Conservation (phyloP, 2,888 invertebrate species). For the Nomada hirtipes region DNA sequence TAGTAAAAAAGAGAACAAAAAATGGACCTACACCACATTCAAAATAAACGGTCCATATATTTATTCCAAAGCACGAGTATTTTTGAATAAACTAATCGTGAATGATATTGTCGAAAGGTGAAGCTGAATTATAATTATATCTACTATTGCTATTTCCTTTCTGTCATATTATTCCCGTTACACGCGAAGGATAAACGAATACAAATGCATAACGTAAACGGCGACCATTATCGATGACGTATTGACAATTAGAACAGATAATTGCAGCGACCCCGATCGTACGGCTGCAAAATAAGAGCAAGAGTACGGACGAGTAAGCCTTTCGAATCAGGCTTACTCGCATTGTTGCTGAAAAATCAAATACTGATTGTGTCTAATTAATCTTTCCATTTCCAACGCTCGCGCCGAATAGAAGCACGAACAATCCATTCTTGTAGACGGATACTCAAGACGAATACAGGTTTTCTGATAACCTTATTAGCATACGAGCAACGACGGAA, state of each 20-base stretch:
- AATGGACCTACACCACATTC: no score
- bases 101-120: no score
- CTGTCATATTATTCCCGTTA: no score
- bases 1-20: no score
- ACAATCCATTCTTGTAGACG: not conserved
- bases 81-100: no score
- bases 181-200: no score
- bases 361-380: not conserved
- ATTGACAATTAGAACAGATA: not conserved
- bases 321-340: not conserved
- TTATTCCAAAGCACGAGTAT: no score
- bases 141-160: no score
- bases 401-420: conserved; percentile 14
- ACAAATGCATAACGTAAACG: not conserved
- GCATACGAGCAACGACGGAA: conserved; percentile 40
- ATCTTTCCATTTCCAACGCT: conserved; percentile 1
- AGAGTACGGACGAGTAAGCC: not conserved
- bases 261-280: conserved; percentile 1
- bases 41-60: no score
- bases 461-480: conserved; percentile 53
- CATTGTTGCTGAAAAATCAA: not conserved
- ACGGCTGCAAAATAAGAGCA: not conserved
- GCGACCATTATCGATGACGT: not conserved
- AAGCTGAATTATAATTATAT: no score
- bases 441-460: conserved; percentile 38